Percentiles rank a stretch among this genome's conserved stretches.
Conservation (phyloP, 2,113 vertebrate species). For the Pelecanus crispus region DNA sequence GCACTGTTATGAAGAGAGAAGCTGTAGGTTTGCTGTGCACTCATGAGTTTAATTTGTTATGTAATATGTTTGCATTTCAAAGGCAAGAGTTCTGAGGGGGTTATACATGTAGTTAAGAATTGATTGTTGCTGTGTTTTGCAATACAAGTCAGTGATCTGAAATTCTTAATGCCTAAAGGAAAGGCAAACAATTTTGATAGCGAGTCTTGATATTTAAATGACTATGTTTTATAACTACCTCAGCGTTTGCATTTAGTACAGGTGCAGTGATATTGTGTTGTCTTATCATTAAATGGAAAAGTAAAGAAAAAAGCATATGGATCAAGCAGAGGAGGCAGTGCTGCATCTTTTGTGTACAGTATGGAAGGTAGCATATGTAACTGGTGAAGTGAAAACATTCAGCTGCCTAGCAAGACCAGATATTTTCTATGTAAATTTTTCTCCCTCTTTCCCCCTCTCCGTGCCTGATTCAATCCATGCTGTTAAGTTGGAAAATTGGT, state of each 20-base stretch:
- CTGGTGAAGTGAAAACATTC: neutral
- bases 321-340: neutral
- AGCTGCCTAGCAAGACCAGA: neutral
- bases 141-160: neutral
- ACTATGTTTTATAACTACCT: neutral
- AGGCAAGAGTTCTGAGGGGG: neutral
- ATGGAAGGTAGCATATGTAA: neutral
- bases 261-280: neutral
- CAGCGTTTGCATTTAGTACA: neutral
- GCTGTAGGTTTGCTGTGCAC: neutral
- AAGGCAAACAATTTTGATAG: neutral
- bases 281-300: neutral
- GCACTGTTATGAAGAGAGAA: neutral
- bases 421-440: neutral
- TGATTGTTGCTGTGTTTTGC: neutral
- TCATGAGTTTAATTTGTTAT: neutral
- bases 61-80: slow-evolving; percentile 23
- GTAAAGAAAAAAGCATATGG: neutral
- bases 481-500: neutral
- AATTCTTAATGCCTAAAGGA: neutral
- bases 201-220: neutral
- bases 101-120: neutral
- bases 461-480: neutral
- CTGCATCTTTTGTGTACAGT: neutral
- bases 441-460: neutral